Base-by-base conservation (phyloP, 1,140 invertebrate genomes). In the Archegozetes longisetosus region DNA sequence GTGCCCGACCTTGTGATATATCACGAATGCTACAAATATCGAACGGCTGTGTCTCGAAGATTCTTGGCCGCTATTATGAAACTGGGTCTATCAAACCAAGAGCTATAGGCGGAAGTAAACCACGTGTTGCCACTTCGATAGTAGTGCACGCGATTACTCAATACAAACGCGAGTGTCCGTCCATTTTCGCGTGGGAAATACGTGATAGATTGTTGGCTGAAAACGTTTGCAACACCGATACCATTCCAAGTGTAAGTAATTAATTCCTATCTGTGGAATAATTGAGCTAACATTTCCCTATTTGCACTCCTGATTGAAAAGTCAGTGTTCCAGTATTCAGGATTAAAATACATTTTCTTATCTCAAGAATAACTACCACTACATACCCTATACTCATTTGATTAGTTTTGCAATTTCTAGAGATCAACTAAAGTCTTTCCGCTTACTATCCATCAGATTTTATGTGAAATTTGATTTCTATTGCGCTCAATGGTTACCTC, bases 111-210 rank as follows among this genome's bases (percentile, higher is more conserved):
- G 92, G 92, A 26, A 92, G 88, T 27, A 95, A 95, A 71, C 91
- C 91, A 1, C 77, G 91, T 55, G 91, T 94, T n/a, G 91, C 90
- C n/a, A 95, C 90, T 2, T 84, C 85, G 1, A 84, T 85, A 47
- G 91, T 96, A 20, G 90, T 95, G 12, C 81, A 84, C 69, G 93
- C 92, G 76, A 96, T 97, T 66, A 87, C 90, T 27, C 83, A 88
- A 65, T 96, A 92, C 79, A 97, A 97, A 75, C 75, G 88, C 14
- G 92, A 96, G 73, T 94, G 90, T 72, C 92, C 92, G 1, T 93
- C 89, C 60, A 97, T 97, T 72, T 97, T 97, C 75, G 92, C 92
- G 3, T 97, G 92, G 92, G 92, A 97, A 78, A 97, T 97, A 70
- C 77, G 92, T 20, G 92, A 96, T 71, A 81, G 93, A 71, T 80